Percentiles rank a stretch among this genome's conserved stretches.
Evolutionary conservation across 2,888 invertebrate genomes (phyloP).

Genomic region (Caenorhabditis uteleia): DNA sequence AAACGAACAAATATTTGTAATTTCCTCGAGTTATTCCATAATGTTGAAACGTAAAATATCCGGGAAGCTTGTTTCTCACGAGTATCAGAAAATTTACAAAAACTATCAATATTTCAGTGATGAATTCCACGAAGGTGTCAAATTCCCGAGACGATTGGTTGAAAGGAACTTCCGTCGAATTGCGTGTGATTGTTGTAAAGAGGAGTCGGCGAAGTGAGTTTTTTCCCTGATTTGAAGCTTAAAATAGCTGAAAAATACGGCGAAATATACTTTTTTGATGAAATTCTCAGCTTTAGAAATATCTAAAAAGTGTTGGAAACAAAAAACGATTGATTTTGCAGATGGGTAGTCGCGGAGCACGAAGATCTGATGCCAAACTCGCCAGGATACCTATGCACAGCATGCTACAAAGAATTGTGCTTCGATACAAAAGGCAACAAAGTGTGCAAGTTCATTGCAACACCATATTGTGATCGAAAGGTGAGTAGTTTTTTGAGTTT

Average conservation of each 20-base stretch:
- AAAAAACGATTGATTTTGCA: conserved; percentile 9
- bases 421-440: conserved; percentile 34
- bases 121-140: conserved; percentile 9
- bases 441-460: conserved; percentile 38
- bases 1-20: no score
- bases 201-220: conserved; percentile 36
- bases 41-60: no score
- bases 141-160: conserved; percentile 33
- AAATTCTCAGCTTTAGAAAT: no score
- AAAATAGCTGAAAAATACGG: conserved; percentile 1
- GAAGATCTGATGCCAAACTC: conserved; percentile 31
- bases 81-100: no score
- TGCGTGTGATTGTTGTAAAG: conserved; percentile 38
- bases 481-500: no score
- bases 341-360: conserved; percentile 41
- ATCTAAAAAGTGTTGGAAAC: background rate
- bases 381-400: conserved; percentile 32
- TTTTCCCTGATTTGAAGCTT: conserved; percentile 2
- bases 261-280: no score
- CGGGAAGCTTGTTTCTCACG: no score
- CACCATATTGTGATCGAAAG: conserved; percentile 47
- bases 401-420: conserved; percentile 39
- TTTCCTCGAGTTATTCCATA: no score
- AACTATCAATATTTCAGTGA: conserved; percentile 9
- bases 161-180: conserved; percentile 45